Evolutionary conservation across 2,888 invertebrate species (phyloP).

Genomic region (Eumacrocentrus americanus): DNA sequence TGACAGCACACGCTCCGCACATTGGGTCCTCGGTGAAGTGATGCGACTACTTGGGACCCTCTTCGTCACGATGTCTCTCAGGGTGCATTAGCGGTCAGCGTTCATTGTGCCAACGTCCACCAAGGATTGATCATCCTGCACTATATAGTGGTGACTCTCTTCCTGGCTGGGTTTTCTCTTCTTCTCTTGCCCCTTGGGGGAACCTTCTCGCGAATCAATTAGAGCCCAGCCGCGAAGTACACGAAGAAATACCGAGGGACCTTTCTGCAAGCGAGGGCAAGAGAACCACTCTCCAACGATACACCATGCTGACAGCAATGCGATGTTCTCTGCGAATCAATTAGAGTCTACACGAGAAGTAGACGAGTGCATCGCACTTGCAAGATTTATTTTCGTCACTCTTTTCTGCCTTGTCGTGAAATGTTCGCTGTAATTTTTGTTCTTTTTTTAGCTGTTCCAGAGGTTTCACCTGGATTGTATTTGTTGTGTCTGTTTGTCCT

Average conservation of each 20-base stretch:
- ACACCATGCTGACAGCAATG: slow-evolving; percentile 8
- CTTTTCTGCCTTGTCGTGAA: neutral
- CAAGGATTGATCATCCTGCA: slow-evolving; percentile 14
- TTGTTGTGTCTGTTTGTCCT: neutral
- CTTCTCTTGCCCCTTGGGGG: neutral
- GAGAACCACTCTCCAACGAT: neutral
- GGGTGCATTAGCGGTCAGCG: slow-evolving; percentile 22
- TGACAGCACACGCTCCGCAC: slow-evolving; percentile 10
- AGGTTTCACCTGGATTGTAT: neutral
- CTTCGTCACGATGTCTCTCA: slow-evolving; percentile 8
- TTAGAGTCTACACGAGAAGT: slow-evolving; percentile 27
- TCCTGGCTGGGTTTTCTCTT: neutral
- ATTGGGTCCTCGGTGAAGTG: neutral
- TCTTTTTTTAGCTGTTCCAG: neutral
- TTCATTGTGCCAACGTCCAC: slow-evolving; percentile 12
- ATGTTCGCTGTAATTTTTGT: slow-evolving; percentile 2
- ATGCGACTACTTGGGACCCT: neutral
- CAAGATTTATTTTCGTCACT: slow-evolving; percentile 20
- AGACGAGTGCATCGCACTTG: slow-evolving; percentile 26
- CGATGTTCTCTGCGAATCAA: slow-evolving; percentile 28
- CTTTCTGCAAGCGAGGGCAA: neutral
- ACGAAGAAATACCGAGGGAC: slow-evolving; percentile 11
- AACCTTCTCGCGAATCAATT: slow-evolving; percentile 28
- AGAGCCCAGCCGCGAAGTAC: slow-evolving; percentile 27
- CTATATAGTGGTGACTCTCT: neutral